Evolutionary conservation across 2,113 vertebrate species (phyloP).

Genomic region (Grammomys dolichurus): DNA sequence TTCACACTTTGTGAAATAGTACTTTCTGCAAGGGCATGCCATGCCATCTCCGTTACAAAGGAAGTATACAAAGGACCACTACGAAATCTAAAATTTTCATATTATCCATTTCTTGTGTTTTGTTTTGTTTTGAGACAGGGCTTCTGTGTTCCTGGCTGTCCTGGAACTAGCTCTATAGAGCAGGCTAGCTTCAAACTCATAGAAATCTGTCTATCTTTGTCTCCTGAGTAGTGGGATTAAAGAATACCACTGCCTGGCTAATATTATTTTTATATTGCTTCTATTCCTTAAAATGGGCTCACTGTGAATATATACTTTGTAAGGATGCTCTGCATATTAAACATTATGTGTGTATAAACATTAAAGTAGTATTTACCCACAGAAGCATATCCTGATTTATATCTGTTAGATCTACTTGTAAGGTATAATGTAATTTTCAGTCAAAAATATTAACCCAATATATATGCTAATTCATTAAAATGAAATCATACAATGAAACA

Average conservation of each 20-base stretch:
- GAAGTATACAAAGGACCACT: background rate
- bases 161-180: background rate
- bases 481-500: background rate
- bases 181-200: background rate
- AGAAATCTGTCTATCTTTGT: background rate
- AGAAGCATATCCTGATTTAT: conserved; percentile 1
- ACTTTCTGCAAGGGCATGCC: background rate
- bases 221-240: background rate
- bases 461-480: conserved; percentile 30
- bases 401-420: conserved; percentile 29
- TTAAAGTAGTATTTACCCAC: conserved; percentile 38
- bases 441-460: conserved; percentile 9
- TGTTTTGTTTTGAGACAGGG: background rate
- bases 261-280: background rate
- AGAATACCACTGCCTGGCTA: background rate
- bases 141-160: background rate
- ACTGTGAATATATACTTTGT: conserved; percentile 34
- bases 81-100: background rate
- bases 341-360: background rate
- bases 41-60: conserved; percentile 19
- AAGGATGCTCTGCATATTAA: conserved; percentile 26
- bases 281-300: conserved; percentile 18
- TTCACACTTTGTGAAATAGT: background rate
- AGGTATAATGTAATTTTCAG: background rate
- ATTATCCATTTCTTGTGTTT: background rate